Conservation (phyloP, 1,140 invertebrate species). For the Zaprionus lachaisei region DNA sequence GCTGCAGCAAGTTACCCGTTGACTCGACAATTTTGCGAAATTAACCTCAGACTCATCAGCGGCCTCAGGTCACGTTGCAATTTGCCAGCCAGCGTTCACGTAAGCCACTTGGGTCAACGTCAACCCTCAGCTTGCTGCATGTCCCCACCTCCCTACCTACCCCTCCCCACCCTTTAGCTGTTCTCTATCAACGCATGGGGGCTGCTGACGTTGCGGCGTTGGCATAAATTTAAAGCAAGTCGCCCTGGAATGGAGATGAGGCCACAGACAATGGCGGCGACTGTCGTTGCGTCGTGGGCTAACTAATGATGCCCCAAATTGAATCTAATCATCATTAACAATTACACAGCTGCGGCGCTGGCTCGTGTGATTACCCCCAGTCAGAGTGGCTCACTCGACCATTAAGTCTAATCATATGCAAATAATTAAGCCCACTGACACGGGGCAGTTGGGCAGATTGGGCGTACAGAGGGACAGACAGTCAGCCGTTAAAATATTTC, state of each 20-base stretch:
- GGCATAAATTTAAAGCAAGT: slow-evolving; percentile 77
- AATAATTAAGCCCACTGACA: slow-evolving; percentile 82
- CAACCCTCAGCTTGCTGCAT: slow-evolving; percentile 8
- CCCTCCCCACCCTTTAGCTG: neutral
- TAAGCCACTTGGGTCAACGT: slow-evolving; percentile 70
- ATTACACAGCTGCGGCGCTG: slow-evolving; percentile 72
- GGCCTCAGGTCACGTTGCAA: slow-evolving; percentile 80
- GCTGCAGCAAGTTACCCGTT: slow-evolving; percentile 56
- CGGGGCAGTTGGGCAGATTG: slow-evolving; percentile 13
- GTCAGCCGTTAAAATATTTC: slow-evolving; percentile 71
- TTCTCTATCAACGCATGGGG: slow-evolving; percentile 6
- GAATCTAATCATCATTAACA: slow-evolving; percentile 85
- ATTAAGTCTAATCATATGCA: slow-evolving; percentile 84
- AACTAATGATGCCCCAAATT: slow-evolving; percentile 84
- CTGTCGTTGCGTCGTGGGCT: slow-evolving; percentile 63
- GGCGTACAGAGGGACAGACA: slow-evolving; percentile 9
- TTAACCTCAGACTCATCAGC: slow-evolving; percentile 76
- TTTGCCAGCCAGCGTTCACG: slow-evolving; percentile 48
- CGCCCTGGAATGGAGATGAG: slow-evolving; percentile 13
- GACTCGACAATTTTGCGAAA: slow-evolving; percentile 82
- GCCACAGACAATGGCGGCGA: slow-evolving; percentile 51
- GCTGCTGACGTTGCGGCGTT: slow-evolving; percentile 65
- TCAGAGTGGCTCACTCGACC: slow-evolving; percentile 62
- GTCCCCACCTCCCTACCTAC: neutral
- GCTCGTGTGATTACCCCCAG: slow-evolving; percentile 70